Percentiles rank a stretch among this genome's conserved stretches.
These are phyloP conservation scores for Drosophila eohydei DNA, from an alignment of 2,888 invertebrate species.

Conservation along the genomic window DNA sequence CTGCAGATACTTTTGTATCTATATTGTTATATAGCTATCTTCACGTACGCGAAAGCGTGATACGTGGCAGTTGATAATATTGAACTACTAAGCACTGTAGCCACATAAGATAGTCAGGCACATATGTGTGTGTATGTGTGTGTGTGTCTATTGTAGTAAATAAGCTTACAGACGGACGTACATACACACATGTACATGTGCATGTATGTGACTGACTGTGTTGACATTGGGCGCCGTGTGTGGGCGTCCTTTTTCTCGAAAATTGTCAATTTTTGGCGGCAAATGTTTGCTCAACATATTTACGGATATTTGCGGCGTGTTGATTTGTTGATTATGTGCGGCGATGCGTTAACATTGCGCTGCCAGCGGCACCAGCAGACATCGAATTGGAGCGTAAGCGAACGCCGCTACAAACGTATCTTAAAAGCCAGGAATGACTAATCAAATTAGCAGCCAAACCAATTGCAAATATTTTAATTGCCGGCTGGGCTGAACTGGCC, in stretches of 20 bases:
- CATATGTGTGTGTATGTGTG: background rate
- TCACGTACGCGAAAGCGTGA: background rate
- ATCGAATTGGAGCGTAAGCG: slow-evolving; percentile 33
- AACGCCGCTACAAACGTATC: slow-evolving; percentile 13
- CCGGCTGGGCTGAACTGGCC: slow-evolving; percentile 1
- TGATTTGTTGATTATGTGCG: slow-evolving; percentile 49
- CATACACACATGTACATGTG: background rate
- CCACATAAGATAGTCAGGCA: background rate
- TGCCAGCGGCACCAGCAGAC: background rate
- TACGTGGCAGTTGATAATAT: slow-evolving; percentile 7
- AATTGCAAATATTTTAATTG: slow-evolving; percentile 56
- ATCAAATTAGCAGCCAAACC: slow-evolving; percentile 46
- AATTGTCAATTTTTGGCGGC: slow-evolving; percentile 55
- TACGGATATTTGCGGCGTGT: slow-evolving; percentile 49
- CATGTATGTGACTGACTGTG: slow-evolving; percentile 4
- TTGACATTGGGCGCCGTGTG: background rate
- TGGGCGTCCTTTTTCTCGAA: slow-evolving; percentile 13
- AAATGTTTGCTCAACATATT: slow-evolving; percentile 52
- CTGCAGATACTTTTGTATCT: slow-evolving; percentile 2
- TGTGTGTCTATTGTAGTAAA: background rate
- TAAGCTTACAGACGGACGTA: background rate
- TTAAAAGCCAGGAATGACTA: slow-evolving; percentile 29
- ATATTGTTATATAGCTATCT: too few species aligned
- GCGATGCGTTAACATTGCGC: slow-evolving; percentile 30
- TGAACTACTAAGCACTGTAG: slow-evolving; percentile 4